phyloP scores from a whole-genome alignment of 1,140 invertebrate genomes.

The Prorops nasuta region DNA sequence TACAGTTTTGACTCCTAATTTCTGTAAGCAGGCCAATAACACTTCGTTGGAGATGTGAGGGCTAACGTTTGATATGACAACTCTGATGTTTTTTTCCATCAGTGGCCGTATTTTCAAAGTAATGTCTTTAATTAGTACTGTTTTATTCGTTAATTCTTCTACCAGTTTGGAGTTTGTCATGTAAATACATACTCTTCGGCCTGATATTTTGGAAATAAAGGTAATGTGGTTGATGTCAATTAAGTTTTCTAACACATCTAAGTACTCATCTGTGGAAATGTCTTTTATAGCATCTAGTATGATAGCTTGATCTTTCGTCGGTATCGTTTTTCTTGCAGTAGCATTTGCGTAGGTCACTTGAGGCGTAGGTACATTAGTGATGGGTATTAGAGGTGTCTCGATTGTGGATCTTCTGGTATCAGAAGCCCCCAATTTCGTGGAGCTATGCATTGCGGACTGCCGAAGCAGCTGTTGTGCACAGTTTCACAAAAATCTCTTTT shows the following conservation, averaged over 20 bases:
- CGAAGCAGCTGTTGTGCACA: no score
- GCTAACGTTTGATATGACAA: constrained; percentile 1
- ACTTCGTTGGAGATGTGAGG: background rate
- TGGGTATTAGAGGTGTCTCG: no score
- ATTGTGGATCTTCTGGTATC: no score
- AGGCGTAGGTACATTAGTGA: no score
- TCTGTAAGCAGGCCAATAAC: background rate
- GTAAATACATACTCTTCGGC: background rate
- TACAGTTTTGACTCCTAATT: background rate
- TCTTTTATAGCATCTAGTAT: no score
- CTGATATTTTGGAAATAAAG: constrained; percentile 4
- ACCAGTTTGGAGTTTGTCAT: background rate
- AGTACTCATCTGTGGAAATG: no score
- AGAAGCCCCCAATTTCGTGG: no score
- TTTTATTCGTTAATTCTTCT: background rate
- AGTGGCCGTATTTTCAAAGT: background rate
- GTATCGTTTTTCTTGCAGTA: no score
- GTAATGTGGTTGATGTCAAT: background rate
- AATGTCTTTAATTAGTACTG: background rate
- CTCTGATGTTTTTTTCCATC: background rate
- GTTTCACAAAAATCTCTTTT: no score
- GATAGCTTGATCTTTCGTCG: no score
- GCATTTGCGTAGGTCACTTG: no score
- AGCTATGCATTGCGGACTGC: no score
- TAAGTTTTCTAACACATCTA: background rate